Evolutionary conservation across 1,140 invertebrate species (phyloP), one percentile per base, ranked within the genome.

Genomic region (Forficula auricularia): DNA sequence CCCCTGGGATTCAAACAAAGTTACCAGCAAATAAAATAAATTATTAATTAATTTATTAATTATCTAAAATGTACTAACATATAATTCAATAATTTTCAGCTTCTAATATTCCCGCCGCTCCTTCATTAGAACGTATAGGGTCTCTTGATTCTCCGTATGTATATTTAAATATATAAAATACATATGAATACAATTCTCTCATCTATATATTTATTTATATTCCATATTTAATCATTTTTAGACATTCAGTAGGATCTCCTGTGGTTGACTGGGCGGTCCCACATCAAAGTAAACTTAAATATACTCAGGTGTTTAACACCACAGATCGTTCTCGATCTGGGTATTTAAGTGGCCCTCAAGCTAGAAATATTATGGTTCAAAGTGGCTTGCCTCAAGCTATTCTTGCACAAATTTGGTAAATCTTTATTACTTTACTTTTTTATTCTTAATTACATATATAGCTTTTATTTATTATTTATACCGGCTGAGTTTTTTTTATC

Each of bases 301-400:
- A 94, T 57, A 94, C 86, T 8, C 91, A 97, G 60, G 65, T 92
- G 3, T 97, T 97, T 59, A 97, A 97, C 62, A 79, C 79, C 2
- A 82, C 83, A 47, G 92, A 97, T 64, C 72, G 83, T 47, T 71
- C 79, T 9, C 77, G 89, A 54, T 77, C 73, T 19, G 91, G 91
- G 1, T 89, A 71, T 57, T 66, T 97, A 18, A 83, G 86, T 18
- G 94, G 92, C 0, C 75, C 79, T 14, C 91, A 97, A 65, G 92
- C 92, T 0, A 72, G 91, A 47, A 81, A 86, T 49, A 82, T 98
- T 20, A 79, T 99, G 63, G 73, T 96, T n/a, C 85, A 92, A 57
- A 85, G 89, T 16, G 81, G 89, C 43, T 67, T 98, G 40, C 83
- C 90, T 8, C 89, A 97, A 57, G 64, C 69, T 19, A 72, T 82